Evolutionary conservation across 2,888 invertebrate species (phyloP), one percentile per base, ranked within the genome.

Genomic region (Zeuzera pyrina): DNA sequence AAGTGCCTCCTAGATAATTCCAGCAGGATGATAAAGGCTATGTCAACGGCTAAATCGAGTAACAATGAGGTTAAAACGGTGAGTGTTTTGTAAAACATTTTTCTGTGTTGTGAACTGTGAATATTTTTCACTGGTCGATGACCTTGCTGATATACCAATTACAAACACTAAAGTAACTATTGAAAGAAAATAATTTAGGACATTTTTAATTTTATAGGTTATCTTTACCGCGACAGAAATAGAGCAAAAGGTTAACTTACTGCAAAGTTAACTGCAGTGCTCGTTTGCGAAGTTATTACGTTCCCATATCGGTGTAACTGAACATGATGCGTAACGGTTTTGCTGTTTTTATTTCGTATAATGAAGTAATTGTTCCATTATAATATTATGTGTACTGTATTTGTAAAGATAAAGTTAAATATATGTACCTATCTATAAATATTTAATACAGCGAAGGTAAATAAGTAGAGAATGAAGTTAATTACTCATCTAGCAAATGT

Each of bases 1-100:
- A 83, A 81, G 76, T 81, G 81, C 49, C 71, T 83, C 36, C 59
- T 83, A 72, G 83, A 83, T 69, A 83, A 83, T 59, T 83, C 83
- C 62, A 81, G 77, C 49, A 69, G 79, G 63, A 81, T 83, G 79
- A 81, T 83, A 38, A 83, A 83, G 66, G 83, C 83, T 36, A 83
- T 83, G 83, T 83, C 83, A 8, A 81, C 67, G 12, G 71, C 77
- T 10, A 83, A 81, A 49, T 76, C 81, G 15, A 64, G 67, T 35
- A 67, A 49, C 44, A 71, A 48, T 37, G 81, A 83, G 57, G 74
- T 71, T 3, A 79, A 79, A 64, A 78, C 74, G 81, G 81, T 81
- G 47, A 57, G 77, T 64, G 16, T 16, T 19, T 5, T 12, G 10
- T 21, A 4, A n/a, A 22, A 27, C 25, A 22, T 30, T 21, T 29